These are phyloP conservation scores for Etia nguti DNA, from an alignment of 2,113 vertebrate species.

Conservation along the genomic window DNA sequence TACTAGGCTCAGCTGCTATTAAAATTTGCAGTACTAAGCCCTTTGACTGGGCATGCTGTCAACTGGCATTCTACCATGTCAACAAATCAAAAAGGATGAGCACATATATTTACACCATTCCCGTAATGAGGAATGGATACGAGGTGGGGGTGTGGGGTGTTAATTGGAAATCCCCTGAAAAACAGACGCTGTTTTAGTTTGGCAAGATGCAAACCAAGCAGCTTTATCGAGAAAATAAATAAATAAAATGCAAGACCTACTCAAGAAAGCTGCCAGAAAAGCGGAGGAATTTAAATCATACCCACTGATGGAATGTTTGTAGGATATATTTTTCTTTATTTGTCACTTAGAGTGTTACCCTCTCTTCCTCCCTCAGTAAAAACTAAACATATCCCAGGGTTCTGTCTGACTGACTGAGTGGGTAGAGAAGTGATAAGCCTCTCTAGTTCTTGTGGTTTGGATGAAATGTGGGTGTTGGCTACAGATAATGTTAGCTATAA, in stretches of 20 bases:
- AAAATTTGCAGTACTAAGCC: slow-evolving; percentile 65
- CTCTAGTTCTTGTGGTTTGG: neutral
- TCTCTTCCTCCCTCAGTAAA: neutral
- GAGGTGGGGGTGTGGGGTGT: neutral
- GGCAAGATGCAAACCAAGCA: slow-evolving; percentile 55
- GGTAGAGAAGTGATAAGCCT: slow-evolving; percentile 30
- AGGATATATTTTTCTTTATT: slow-evolving; percentile 46
- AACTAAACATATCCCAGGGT: slow-evolving; percentile 30
- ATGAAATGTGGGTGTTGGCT: slow-evolving; percentile 13
- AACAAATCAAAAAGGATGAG: slow-evolving; percentile 73
- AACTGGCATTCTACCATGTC: slow-evolving; percentile 46
- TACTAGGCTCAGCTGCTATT: slow-evolving; percentile 61
- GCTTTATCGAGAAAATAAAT: slow-evolving; percentile 59
- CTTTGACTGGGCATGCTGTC: slow-evolving; percentile 64
- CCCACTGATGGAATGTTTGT: slow-evolving; percentile 70
- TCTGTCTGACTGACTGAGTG: slow-evolving; percentile 28
- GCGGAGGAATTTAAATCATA: slow-evolving; percentile 69
- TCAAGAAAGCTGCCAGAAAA: slow-evolving; percentile 62
- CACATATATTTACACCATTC: slow-evolving; percentile 70
- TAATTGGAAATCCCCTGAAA: slow-evolving; percentile 71
- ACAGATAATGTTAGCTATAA: neutral
- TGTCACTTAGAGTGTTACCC: slow-evolving; percentile 32
- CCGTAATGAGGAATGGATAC: slow-evolving; percentile 38
- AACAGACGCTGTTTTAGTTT: slow-evolving; percentile 71
- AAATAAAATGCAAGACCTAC: slow-evolving; percentile 61